Conservation (phyloP, 2,797 vertebrate genomes). For the Enteromius thamalakanensis region DNA sequence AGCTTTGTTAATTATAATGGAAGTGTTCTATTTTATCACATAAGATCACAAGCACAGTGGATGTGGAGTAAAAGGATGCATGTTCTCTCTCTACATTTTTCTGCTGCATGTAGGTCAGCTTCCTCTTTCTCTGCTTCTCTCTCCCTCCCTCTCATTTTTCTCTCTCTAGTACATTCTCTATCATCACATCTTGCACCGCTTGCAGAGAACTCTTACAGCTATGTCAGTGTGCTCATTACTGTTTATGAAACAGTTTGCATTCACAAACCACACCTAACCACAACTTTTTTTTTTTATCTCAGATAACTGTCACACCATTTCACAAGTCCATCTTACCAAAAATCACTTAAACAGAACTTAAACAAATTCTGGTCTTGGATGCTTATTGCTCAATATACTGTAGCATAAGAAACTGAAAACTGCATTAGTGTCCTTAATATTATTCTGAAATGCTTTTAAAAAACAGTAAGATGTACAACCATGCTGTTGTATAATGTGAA, state of each 20-base stretch:
- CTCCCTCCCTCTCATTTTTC: constrained; percentile 57
- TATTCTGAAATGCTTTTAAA: not conserved
- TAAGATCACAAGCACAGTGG: constrained; percentile 38
- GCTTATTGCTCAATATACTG: not conserved
- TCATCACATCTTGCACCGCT: constrained; percentile 57
- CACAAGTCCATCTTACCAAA: not conserved
- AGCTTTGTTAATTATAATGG: constrained; percentile 31
- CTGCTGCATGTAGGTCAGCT: constrained; percentile 49
- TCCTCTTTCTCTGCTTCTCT: constrained; percentile 22
- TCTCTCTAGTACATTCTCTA: constrained; percentile 52
- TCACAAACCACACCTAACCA: constrained; percentile 44
- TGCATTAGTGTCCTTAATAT: not conserved
- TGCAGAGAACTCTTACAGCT: constrained; percentile 62
- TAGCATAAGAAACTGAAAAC: not conserved
- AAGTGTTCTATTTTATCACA: constrained; percentile 10
- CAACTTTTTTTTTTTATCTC: not conserved
- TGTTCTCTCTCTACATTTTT: constrained; percentile 31
- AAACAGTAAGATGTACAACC: not conserved
- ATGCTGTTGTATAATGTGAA: not conserved
- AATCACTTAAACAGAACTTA: not conserved
- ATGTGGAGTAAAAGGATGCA: not conserved
- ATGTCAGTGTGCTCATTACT: constrained; percentile 67
- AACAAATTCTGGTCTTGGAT: not conserved
- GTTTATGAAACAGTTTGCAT: constrained; percentile 12
- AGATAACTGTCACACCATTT: constrained; percentile 33